These are phyloP conservation scores for Musca vetustissima DNA, from an alignment of 1,140 invertebrate species.

Conservation along the genomic window DNA sequence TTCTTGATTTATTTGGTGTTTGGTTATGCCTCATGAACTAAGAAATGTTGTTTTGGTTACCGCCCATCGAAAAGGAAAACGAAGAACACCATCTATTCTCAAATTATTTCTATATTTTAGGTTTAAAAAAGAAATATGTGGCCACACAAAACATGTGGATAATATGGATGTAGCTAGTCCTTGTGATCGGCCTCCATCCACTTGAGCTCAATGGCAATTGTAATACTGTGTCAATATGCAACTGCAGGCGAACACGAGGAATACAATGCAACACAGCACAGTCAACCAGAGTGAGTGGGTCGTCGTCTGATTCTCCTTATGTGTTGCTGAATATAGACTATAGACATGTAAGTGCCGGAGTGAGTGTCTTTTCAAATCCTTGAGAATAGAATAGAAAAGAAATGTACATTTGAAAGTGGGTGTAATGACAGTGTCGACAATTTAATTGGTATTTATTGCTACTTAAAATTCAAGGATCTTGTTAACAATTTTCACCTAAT, in stretches of 20 bases:
- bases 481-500: slow-evolving; percentile 29
- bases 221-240: neutral
- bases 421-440: slow-evolving; percentile 21
- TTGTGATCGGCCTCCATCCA: neutral
- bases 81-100: neutral
- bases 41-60: neutral
- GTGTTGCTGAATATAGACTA: neutral
- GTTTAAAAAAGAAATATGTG: neutral
- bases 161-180: neutral
- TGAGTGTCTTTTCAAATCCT: neutral
- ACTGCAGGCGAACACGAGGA: neutral
- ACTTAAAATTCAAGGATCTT: slow-evolving; percentile 26
- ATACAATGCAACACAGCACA: too few species aligned
- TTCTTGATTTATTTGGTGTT: slow-evolving; percentile 20
- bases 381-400: neutral
- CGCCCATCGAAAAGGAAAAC: neutral
- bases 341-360: neutral
- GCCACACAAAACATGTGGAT: neutral
- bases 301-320: neutral
- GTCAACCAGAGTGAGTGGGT: neutral
- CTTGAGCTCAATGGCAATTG: neutral
- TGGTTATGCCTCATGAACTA: slow-evolving; percentile 12
- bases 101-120: neutral
- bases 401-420: neutral
- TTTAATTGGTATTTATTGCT: slow-evolving; percentile 33